These are phyloP conservation scores for Limnodromus scolopaceus DNA, from an alignment of 2,797 vertebrate species.

Conservation along the genomic window DNA sequence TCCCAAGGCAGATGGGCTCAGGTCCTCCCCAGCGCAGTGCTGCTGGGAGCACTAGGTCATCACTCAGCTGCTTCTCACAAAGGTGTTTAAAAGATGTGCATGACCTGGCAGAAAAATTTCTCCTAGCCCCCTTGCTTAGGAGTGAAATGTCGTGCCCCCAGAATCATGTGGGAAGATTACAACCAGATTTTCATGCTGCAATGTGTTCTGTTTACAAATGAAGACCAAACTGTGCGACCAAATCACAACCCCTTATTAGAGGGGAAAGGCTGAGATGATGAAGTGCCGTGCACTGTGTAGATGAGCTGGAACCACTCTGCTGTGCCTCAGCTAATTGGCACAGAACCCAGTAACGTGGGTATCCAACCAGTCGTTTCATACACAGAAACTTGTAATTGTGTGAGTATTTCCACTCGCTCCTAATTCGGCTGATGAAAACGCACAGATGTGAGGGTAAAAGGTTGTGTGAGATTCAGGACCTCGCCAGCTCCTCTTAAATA, in stretches of 20 bases:
- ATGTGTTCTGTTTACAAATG: constrained; percentile 11
- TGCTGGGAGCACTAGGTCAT: neutral
- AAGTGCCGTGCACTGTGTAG: neutral
- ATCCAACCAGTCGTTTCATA: neutral
- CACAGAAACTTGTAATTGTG: neutral
- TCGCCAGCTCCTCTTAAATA: constrained; percentile 29
- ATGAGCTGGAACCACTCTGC: constrained; percentile 2
- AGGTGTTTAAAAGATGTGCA: neutral
- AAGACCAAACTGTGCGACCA: constrained; percentile 18
- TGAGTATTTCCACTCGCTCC: constrained; percentile 25
- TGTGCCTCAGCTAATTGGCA: constrained; percentile 43
- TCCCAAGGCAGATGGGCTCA: neutral
- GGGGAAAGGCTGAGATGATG: neutral
- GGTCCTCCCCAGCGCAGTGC: rapidly evolving
- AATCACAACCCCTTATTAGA: neutral
- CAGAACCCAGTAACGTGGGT: neutral
- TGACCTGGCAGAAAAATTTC: neutral
- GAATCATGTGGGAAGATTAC: neutral
- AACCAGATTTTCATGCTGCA: neutral
- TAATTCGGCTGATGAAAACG: neutral
- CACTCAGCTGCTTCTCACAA: neutral
- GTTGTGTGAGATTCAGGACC: constrained; percentile 22
- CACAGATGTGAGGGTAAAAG: constrained; percentile 55
- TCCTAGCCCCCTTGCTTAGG: neutral
- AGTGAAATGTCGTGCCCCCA: neutral